phyloP scores from a whole-genome alignment of 92 coral and sea anemone species.

The Parazoanthus swiftii region DNA sequence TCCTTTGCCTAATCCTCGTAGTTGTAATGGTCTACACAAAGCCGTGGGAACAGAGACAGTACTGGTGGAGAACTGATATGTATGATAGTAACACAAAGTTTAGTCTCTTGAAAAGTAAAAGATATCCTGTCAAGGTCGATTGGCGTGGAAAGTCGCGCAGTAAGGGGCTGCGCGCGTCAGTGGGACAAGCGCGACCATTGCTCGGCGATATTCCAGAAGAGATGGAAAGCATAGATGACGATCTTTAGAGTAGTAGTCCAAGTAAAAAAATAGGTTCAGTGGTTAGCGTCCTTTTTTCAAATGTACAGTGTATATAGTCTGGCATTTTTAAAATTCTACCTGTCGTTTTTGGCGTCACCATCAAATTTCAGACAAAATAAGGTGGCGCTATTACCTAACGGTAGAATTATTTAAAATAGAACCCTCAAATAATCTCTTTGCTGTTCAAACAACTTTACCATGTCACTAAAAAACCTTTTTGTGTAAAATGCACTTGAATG shows the following conservation, averaged over 20 bases:
- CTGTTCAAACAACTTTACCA: too few species aligned
- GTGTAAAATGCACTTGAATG: too few species aligned
- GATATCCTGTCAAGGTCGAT: conserved; percentile 50
- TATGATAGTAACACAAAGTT: conserved; percentile 86
- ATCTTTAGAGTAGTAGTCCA: conserved; percentile 30
- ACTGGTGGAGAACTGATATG: conserved; percentile 80
- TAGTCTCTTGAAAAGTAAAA: conserved; percentile 69
- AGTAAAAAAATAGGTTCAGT: not conserved
- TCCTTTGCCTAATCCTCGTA: conserved; percentile 71
- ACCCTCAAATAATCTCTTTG: too few species aligned
- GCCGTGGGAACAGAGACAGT: conserved; percentile 89
- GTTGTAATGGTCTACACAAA: conserved; percentile 78
- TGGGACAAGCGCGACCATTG: conserved; percentile 69
- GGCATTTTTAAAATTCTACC: too few species aligned
- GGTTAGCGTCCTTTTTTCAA: too few species aligned
- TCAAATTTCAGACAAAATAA: too few species aligned
- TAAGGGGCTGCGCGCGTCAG: conserved; percentile 35
- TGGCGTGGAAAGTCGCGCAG: conserved; percentile 63
- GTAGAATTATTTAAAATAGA: too few species aligned
- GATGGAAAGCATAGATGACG: conserved; percentile 55
- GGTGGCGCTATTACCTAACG: too few species aligned
- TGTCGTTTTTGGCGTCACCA: too few species aligned
- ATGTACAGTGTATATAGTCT: too few species aligned
- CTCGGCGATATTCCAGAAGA: conserved; percentile 91
- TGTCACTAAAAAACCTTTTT: too few species aligned